Conservation (phyloP, 1,140 invertebrate genomes). For the Palaemon carinicauda region DNA sequence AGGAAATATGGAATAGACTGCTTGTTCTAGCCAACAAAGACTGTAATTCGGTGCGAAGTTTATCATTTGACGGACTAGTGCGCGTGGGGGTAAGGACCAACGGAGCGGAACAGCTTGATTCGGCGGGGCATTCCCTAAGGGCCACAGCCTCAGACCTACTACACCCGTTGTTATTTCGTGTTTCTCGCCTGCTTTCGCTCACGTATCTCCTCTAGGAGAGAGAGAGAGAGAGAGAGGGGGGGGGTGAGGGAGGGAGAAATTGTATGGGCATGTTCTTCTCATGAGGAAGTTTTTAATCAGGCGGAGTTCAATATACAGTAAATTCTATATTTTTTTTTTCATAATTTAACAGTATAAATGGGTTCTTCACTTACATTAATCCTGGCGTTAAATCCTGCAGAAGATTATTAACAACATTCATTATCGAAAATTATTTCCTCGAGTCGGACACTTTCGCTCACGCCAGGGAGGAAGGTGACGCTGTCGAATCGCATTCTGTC, state of each 20-base stretch:
- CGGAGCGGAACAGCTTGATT: conserved; percentile 47
- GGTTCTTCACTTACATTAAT: too few species aligned
- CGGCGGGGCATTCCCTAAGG: conserved; percentile 39
- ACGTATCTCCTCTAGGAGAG: background rate
- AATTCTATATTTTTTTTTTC: too few species aligned
- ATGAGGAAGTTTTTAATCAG: too few species aligned
- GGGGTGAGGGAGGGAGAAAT: background rate
- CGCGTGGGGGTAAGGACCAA: background rate
- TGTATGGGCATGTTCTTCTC: too few species aligned
- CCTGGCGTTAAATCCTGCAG: too few species aligned
- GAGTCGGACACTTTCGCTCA: too few species aligned
- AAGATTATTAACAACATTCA: too few species aligned
- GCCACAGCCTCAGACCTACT: conserved; percentile 19
- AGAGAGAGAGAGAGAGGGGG: background rate
- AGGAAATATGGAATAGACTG: background rate
- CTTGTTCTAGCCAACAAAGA: background rate
- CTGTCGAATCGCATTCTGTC: background rate
- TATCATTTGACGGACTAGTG: background rate
- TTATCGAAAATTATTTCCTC: too few species aligned
- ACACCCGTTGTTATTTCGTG: background rate
- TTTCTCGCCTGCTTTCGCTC: conserved; percentile 46
- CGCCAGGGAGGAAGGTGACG: too few species aligned
- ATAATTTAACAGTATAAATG: too few species aligned
- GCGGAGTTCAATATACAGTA: too few species aligned
- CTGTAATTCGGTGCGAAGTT: background rate